phyloP scores from a whole-genome alignment of 2,888 invertebrate genomes.

The Incurvaria masculella region DNA sequence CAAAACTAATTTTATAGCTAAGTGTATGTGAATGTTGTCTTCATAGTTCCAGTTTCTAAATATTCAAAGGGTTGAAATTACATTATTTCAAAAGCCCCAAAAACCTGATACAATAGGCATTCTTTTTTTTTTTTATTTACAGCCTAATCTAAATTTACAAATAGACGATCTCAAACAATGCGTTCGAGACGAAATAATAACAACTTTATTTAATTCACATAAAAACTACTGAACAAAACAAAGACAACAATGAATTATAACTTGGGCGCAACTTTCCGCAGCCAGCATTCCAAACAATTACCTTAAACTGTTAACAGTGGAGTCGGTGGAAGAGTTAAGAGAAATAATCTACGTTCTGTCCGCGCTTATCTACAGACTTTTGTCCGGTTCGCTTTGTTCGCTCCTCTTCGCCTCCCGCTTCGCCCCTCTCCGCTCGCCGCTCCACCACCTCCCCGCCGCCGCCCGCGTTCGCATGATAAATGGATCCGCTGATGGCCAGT shows the following conservation, averaged over 20 bases:
- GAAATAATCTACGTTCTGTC: background rate
- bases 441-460: background rate
- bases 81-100: conserved; percentile 1
- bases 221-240: too few relatives aligned
- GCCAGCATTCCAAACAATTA: background rate
- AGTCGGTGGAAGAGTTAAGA: background rate
- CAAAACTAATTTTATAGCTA: too few relatives aligned
- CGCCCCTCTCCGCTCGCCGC: too few relatives aligned
- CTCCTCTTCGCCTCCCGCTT: too few relatives aligned
- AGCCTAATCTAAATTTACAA: background rate
- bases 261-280: background rate
- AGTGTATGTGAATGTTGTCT: too few relatives aligned
- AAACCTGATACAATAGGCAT: background rate
- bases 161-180: background rate
- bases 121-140: background rate
- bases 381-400: background rate
- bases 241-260: background rate
- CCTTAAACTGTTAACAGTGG: background rate
- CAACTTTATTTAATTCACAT: background rate
- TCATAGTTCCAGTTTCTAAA: too few relatives aligned
- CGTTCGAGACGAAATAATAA: background rate
- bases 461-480: background rate
- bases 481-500: background rate
- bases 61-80: conserved; percentile 1
- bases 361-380: background rate